These are phyloP conservation scores for Nebria brevicollis DNA, from an alignment of 2,888 invertebrate genomes.

Conservation along the genomic window DNA sequence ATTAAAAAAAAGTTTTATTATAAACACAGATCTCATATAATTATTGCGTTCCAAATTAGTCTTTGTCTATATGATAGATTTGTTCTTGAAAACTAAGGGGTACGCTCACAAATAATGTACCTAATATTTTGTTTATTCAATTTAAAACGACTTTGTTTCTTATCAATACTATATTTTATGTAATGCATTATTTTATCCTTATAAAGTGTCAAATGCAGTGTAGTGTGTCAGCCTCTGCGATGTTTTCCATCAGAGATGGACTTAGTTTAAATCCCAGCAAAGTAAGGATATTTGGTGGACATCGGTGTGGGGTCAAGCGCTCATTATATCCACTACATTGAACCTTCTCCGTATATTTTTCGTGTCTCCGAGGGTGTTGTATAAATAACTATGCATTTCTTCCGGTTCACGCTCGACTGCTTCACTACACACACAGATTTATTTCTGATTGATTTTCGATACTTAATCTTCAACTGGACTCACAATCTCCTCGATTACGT, in stretches of 20 bases:
- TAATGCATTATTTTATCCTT: background rate
- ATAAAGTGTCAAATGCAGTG: slow-evolving; percentile 11
- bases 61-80: too few species aligned
- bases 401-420: slow-evolving; percentile 18
- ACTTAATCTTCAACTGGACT: slow-evolving; percentile 6
- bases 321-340: slow-evolving; percentile 20
- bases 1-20: too few species aligned
- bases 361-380: background rate
- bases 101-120: too few species aligned
- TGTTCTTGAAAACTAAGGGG: too few species aligned
- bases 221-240: slow-evolving; percentile 6
- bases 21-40: too few species aligned
- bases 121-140: background rate
- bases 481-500: background rate
- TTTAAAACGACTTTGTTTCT: background rate
- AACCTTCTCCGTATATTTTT: background rate
- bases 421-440: background rate
- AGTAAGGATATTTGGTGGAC: background rate
- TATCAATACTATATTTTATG: background rate
- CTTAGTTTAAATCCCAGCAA: slow-evolving; percentile 19
- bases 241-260: slow-evolving; percentile 15
- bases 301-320: background rate
- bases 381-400: background rate
- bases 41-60: too few species aligned
- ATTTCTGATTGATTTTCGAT: slow-evolving; percentile 24